Evolutionary conservation across 2,888 invertebrate species (phyloP), one percentile per base, ranked within the genome.

Genomic region (Tipula vernalis): DNA sequence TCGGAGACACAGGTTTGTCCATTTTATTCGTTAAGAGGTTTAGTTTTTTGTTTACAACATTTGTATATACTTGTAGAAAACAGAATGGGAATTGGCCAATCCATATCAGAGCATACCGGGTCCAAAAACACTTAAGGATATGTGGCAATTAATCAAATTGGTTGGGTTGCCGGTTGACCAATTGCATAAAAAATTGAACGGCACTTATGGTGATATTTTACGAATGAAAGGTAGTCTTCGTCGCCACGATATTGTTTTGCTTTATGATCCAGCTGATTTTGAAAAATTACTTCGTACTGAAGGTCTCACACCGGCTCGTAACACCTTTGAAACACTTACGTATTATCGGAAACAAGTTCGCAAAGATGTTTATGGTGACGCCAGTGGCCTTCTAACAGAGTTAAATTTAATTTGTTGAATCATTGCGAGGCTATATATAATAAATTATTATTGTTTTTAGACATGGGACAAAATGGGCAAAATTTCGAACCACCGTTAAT

Each of bases 381-480:
- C 84, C n/a, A 41, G 36, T 41, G 84, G 90, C 0, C 87, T 90
- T 18, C 5, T 89, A 86, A 88, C 88, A 36, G 88, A 88, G 89
- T 89, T 89, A 51, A n/a, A 36, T 15, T 44, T 10, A 85, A 41
- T 84, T 84, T 84, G 2, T 57, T 5, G n/a, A 0, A 57, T 57
- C 2, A 83, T 84, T 36, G n/a, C 36, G 12, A 13, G 18, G 0
- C n/a, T n/a, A n/a, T 36, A 47, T 6, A 39, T 39, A 39, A 6
- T 3, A 39, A 39, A 39, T 39, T 39, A 3, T 39, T 39, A 39
- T 39, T 86, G 39, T n/a, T 89, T 90, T 36, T 88, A 93, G 93
- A 2, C 93, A 95, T 90, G 95, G 95, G 0, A 92, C 93, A 10
- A 92, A 93, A 88, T 96, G 96, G 96, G 93, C 94, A 57, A 92